Base-by-base conservation (phyloP, 2,797 vertebrate species). In the Clamator glandarius region DNA sequence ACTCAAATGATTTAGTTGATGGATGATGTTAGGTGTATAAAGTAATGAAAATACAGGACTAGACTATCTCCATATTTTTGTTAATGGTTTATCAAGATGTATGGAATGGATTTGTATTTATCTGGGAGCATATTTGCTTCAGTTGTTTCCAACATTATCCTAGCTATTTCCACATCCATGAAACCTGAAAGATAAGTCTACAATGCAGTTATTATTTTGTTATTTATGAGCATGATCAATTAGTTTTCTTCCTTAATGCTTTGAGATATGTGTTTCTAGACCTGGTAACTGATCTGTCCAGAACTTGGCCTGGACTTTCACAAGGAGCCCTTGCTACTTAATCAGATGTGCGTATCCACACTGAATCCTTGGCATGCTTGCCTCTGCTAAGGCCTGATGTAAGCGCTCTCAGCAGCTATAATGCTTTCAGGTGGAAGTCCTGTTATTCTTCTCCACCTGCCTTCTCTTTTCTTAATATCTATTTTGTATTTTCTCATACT, bases 1-100 rank as follows among this genome's bases (percentile, higher is more conserved):
- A 97, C 96, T 98, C 97, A 97, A 98, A 97, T 98, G 98, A 98
- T 98, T 97, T 96, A 94, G 70, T 25, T 96, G 83, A 96, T 69
- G 82, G 85, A 85, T 94, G 58, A 94, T 82, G 68, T 93, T 95
- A 73, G 66, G n/a, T 91, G 33, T 67, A 91, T 55, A 78, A 91
- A 72, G 20, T 72, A 93, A 84, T 63, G 41, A 91, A 95, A 95
- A 88, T 12, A 79, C 46, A 84, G 16, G 33, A 89, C 64, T 87
- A 92, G 68, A 35, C 67, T 91, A 86, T 73, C 74, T 94, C 66
- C 44, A 83, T 74, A 84, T 63, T 83, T 89, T 87, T 94, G 84
- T 83, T 93, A 95, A 93, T 91, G 29, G 18, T 64, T 91, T 90
- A 79, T 94, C 39, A 81, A 88, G 66, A 90, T 54, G 8, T 16